Percentiles rank a stretch among this genome's conserved stretches.
These are phyloP conservation scores for Oscheius sp. DNA, from an alignment of 2,888 invertebrate species.

Conservation along the genomic window DNA sequence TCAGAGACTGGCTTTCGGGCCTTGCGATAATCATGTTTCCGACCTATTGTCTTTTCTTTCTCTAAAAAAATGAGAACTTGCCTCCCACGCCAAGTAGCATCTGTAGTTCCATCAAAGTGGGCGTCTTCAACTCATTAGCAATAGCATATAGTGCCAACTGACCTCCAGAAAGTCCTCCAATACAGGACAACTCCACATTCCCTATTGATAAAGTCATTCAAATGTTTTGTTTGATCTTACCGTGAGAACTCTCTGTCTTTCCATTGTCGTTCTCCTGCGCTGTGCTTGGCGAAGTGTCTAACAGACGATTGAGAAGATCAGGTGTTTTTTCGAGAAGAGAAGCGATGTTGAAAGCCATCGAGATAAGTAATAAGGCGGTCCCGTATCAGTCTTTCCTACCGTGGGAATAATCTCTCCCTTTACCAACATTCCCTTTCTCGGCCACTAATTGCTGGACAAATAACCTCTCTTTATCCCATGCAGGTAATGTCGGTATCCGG, in stretches of 20 bases:
- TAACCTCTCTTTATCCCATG: conserved; percentile 23
- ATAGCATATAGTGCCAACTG: conserved; percentile 58
- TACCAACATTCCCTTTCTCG: conserved; percentile 2
- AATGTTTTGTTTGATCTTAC: neutral
- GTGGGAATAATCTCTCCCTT: conserved; percentile 19
- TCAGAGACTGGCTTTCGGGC: conserved; percentile 89
- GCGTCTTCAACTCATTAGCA: conserved; percentile 56
- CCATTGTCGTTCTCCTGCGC: conserved; percentile 2
- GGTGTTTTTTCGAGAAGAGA: conserved; percentile 2
- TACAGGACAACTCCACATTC: conserved; percentile 13
- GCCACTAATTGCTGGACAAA: conserved; percentile 30
- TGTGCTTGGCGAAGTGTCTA: neutral
- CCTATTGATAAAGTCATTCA: neutral
- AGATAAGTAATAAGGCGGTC: conserved; percentile 19
- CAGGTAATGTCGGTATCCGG: conserved; percentile 34
- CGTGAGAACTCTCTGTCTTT: neutral
- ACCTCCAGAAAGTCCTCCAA: conserved; percentile 43
- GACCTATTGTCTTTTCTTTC: neutral
- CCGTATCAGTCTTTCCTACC: conserved; percentile 32
- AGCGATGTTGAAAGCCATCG: conserved; percentile 33
- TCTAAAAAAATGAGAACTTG: conserved; percentile 12
- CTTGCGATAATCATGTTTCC: conserved; percentile 84
- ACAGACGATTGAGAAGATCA: conserved; percentile 6
- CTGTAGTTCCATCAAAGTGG: conserved; percentile 70
- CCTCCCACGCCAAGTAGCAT: conserved; percentile 67